phyloP scores from a whole-genome alignment of 2,113 vertebrate genomes.

The Synchiropus splendidus region DNA sequence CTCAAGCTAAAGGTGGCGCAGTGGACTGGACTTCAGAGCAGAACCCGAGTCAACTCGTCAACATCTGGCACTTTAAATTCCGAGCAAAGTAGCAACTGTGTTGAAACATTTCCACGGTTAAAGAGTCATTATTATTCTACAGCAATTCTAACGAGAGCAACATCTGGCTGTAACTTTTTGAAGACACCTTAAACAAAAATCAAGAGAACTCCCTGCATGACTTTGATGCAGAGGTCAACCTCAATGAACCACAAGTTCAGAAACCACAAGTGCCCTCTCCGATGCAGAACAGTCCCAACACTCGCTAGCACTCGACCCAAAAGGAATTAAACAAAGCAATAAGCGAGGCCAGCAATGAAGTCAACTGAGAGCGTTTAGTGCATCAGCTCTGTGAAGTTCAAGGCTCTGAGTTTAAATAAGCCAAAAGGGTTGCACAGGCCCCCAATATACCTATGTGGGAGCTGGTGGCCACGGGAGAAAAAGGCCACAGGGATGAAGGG shows the following conservation, averaged over 20 bases:
- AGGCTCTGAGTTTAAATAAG: constrained; percentile 55
- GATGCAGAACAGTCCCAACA: constrained; percentile 44
- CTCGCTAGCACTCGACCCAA: constrained; percentile 45
- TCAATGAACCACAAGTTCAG: too few species aligned
- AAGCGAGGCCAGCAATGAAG: constrained; percentile 32
- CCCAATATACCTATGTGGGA: constrained; percentile 40
- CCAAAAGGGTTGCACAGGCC: constrained; percentile 46
- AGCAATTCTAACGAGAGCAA: too few species aligned
- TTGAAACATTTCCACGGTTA: too few species aligned
- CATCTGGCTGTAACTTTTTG: too few species aligned
- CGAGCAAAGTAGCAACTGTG: constrained; percentile 23
- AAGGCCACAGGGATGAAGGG: constrained; percentile 51
- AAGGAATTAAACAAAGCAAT: constrained; percentile 47
- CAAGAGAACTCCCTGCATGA: too few species aligned
- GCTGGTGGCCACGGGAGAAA: constrained; percentile 41
- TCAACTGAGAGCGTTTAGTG: constrained; percentile 10
- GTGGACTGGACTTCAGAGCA: constrained; percentile 29
- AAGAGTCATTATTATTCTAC: too few species aligned
- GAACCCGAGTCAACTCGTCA: constrained; percentile 39
- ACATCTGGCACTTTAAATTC: constrained; percentile 44
- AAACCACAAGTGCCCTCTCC: too few species aligned
- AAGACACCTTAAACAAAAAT: too few species aligned
- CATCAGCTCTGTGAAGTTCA: constrained; percentile 17
- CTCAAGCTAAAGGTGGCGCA: constrained; percentile 32
- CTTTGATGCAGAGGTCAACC: too few species aligned